A percentile compares a stretch with the other conserved stretches of the same genome.
Conservation (phyloP, 2,113 vertebrate genomes). For the Crotalus viridis region DNA sequence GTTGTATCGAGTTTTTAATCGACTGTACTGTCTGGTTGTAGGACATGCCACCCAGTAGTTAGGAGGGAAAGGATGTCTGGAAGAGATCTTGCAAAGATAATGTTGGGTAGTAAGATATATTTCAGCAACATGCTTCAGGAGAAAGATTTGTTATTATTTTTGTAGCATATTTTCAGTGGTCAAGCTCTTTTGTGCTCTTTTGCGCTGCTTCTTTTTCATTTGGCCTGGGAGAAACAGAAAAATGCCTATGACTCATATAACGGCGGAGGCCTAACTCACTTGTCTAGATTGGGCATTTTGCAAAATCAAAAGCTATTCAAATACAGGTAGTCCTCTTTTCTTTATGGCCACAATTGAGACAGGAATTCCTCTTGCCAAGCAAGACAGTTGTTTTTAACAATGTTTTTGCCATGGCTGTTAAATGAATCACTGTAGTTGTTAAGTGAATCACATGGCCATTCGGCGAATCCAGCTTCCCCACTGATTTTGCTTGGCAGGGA, state of each 20-base stretch:
- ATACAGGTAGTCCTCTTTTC: fast-evolving
- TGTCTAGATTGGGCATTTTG: no score
- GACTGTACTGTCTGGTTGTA: not conserved
- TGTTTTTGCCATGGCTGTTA: not conserved
- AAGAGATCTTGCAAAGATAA: not conserved
- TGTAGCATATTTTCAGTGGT: not conserved
- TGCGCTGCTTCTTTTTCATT: not conserved
- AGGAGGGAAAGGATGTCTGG: not conserved
- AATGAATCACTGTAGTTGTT: not conserved
- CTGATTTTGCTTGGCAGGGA: not conserved
- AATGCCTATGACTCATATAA: not conserved
- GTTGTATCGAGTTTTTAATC: no score
- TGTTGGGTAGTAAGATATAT: not conserved
- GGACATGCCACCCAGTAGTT: not conserved
- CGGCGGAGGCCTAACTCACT: not conserved
- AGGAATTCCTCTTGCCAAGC: not conserved
- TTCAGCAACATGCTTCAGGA: not conserved
- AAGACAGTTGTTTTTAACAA: not conserved
- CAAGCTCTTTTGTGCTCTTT: no score
- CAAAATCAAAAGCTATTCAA: not conserved
- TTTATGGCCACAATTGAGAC: not conserved
- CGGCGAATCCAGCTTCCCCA: not conserved
- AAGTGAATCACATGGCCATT: not conserved
- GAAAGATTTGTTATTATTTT: not conserved
- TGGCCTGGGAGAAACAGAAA: not conserved